Percentiles rank a stretch among this genome's conserved stretches.
Evolutionary conservation across 2,113 vertebrate species (phyloP).

Genomic region (Mesoclemmys tuberculata): DNA sequence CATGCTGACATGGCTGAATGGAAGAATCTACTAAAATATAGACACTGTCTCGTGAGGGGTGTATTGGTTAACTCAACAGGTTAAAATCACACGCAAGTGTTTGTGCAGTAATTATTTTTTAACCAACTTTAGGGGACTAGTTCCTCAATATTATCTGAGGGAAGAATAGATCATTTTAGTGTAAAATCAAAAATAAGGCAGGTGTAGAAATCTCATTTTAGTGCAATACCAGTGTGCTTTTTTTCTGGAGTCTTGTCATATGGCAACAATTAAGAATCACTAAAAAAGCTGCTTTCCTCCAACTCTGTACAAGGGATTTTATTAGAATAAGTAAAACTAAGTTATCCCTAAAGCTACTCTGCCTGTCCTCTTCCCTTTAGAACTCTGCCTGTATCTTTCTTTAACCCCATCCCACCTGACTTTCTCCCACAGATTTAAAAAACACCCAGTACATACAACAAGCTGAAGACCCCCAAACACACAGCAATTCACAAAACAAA

Average conservation of each 20-base stretch:
- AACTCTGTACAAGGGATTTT: background rate
- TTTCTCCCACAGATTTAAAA: background rate
- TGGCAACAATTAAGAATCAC: background rate
- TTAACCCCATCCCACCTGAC: background rate
- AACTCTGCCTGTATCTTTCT: background rate
- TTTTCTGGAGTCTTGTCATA: background rate
- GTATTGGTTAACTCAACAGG: background rate
- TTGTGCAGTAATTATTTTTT: background rate
- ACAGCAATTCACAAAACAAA: background rate
- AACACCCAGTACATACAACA: background rate
- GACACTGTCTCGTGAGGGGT: too few relatives aligned
- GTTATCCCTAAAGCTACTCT: background rate
- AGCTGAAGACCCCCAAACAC: background rate
- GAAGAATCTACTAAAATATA: background rate
- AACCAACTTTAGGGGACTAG: background rate
- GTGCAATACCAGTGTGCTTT: background rate
- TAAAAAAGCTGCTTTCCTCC: background rate
- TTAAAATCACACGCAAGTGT: background rate
- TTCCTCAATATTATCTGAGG: background rate
- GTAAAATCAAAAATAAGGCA: rapidly evolving
- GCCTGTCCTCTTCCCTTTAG: background rate
- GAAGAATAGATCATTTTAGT: background rate
- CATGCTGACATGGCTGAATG: too few relatives aligned
- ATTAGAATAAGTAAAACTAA: background rate
- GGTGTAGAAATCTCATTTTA: background rate